Evolutionary conservation across 2,113 vertebrate genomes (phyloP).

Genomic region (Acanthochromis polyacanthus): DNA sequence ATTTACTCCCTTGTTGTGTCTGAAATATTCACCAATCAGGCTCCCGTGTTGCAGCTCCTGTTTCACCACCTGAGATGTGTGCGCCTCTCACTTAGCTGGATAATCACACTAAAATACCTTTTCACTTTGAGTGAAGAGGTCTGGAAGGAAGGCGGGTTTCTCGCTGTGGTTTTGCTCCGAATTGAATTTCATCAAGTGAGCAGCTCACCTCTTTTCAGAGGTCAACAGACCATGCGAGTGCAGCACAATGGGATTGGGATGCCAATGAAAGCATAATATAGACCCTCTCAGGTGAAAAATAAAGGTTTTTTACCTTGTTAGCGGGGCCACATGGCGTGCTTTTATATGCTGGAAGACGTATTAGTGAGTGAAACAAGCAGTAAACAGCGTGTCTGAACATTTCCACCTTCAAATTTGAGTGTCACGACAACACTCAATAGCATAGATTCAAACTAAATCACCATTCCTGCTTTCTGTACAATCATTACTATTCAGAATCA

Average conservation of each 20-base stretch:
- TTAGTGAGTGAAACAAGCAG: too few relatives aligned
- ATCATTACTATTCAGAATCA: too few relatives aligned
- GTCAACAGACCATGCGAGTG: neutral
- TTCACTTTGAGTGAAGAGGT: constrained; percentile 1
- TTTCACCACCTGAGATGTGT: neutral
- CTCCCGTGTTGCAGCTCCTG: neutral
- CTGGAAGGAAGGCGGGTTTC: neutral
- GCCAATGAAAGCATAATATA: neutral
- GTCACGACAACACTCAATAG: too few relatives aligned
- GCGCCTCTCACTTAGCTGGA: neutral
- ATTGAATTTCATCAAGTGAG: neutral
- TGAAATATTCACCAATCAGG: neutral
- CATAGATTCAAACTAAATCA: too few relatives aligned
- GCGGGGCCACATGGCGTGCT: too few relatives aligned
- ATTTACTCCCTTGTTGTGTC: neutral
- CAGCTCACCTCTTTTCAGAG: neutral
- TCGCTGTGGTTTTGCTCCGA: neutral
- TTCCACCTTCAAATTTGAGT: too few relatives aligned
- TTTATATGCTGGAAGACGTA: too few relatives aligned
- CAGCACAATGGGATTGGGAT: neutral
- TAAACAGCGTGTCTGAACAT: too few relatives aligned
- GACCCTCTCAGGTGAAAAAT: too few relatives aligned
- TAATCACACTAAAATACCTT: neutral
- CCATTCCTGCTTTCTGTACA: too few relatives aligned
- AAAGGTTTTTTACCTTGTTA: too few relatives aligned